A percentile compares a stretch with the other conserved stretches of the same genome.
Conservation (phyloP, 92 coral and sea anemone genomes). For the Phymanthus crucifer region DNA sequence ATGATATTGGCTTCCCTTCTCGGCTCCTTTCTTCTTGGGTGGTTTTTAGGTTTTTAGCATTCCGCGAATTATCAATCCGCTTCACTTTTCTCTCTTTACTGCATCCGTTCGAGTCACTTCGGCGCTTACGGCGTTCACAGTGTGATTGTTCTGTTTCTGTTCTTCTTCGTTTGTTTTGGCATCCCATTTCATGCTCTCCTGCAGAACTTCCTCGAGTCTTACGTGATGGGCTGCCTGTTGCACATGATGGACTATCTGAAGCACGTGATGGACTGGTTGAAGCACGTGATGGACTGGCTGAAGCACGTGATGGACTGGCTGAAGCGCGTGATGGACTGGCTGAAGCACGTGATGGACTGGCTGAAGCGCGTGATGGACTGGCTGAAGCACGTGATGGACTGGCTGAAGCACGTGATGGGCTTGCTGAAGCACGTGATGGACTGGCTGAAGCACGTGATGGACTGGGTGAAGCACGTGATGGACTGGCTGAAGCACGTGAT, state of each 20-base stretch:
- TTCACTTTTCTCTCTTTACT: background rate
- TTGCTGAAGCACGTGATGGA: too few relatives aligned
- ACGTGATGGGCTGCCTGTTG: too few relatives aligned
- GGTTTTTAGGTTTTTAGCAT: background rate
- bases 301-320: too few relatives aligned
- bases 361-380: too few relatives aligned
- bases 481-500: too few relatives aligned
- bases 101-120: background rate
- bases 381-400: too few relatives aligned
- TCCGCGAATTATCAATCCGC: background rate
- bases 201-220: background rate
- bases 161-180: background rate
- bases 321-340: background rate
- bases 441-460: too few relatives aligned
- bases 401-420: too few relatives aligned
- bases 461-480: too few relatives aligned
- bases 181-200: background rate
- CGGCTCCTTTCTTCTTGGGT: background rate
- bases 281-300: too few relatives aligned
- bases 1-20: constrained; percentile 10
- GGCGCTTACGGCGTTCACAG: background rate
- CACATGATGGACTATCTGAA: too few relatives aligned
- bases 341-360: background rate
- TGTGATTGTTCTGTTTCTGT: background rate
- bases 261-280: too few relatives aligned